Evolutionary conservation across 2,113 vertebrate species (phyloP).

Genomic region (Lycocorax pyrrhopterus): DNA sequence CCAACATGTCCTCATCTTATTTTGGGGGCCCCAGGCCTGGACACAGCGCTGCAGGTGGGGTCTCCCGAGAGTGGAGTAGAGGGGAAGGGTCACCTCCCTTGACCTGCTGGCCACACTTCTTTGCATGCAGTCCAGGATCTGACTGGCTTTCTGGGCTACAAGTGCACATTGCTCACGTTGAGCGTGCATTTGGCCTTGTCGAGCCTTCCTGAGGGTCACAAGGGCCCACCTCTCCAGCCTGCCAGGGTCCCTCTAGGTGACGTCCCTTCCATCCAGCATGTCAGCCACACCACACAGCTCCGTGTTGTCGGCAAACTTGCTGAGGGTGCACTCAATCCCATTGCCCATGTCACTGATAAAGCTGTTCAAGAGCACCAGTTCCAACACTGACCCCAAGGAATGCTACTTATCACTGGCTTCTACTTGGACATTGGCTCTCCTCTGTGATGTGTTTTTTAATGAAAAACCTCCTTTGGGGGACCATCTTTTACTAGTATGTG

Average conservation of each 20-base stretch:
- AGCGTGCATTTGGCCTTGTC: no score
- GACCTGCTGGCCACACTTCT: neutral
- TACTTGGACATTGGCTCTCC: neutral
- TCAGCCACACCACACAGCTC: accelerated
- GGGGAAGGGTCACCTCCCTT: neutral
- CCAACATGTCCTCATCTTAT: neutral
- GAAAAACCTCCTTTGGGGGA: neutral
- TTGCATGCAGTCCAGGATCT: neutral
- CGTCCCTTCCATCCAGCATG: neutral
- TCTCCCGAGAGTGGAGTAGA: neutral
- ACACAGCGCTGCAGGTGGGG: neutral
- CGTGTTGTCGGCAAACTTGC: accelerated
- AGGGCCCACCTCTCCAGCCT: neutral
- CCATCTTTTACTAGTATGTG: neutral
- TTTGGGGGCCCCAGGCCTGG: no score
- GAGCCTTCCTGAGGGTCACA: neutral
- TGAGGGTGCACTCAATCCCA: neutral
- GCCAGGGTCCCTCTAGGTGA: neutral
- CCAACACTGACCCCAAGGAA: accelerated
- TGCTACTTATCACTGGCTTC: neutral
- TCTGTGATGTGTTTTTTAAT: neutral
- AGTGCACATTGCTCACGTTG: accelerated
- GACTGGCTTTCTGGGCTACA: neutral
- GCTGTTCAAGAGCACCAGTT: neutral
- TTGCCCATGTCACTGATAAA: accelerated